Conservation (phyloP, 2,888 invertebrate species). For the Holacanthella duospinosa region DNA sequence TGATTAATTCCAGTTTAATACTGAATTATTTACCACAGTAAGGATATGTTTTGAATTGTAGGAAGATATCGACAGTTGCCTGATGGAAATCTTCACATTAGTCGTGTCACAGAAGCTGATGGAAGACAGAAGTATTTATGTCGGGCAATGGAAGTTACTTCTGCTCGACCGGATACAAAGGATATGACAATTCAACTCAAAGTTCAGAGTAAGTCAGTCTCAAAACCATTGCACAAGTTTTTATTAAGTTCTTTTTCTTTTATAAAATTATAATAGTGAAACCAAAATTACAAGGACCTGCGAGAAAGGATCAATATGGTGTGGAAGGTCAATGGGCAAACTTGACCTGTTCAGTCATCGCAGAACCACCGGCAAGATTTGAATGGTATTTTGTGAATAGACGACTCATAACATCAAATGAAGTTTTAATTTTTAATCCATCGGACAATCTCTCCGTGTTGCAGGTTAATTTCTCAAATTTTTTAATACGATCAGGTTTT, state of each 20-base stretch:
- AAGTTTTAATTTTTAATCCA: slow-evolving; percentile 27
- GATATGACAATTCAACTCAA: slow-evolving; percentile 34
- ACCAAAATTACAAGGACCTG: slow-evolving; percentile 25
- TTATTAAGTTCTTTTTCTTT: background rate
- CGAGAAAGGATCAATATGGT: slow-evolving; percentile 31
- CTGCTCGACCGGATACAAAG: slow-evolving; percentile 34
- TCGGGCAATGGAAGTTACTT: slow-evolving; percentile 34
- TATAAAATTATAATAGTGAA: slow-evolving; percentile 24
- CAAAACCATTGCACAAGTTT: too few relatives aligned
- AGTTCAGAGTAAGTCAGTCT: slow-evolving; percentile 35
- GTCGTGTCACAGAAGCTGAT: slow-evolving; percentile 31
- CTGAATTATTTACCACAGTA: background rate
- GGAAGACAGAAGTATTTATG: slow-evolving; percentile 30
- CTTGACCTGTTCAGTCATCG: slow-evolving; percentile 50
- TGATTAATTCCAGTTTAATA: background rate
- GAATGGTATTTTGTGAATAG: slow-evolving; percentile 42
- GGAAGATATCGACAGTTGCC: slow-evolving; percentile 10
- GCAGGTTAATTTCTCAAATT: too few relatives aligned
- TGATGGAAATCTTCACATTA: slow-evolving; percentile 31
- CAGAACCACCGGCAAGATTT: slow-evolving; percentile 49
- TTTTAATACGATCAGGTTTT: too few relatives aligned
- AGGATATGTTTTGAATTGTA: background rate
- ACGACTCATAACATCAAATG: slow-evolving; percentile 25
- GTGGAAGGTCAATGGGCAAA: slow-evolving; percentile 47
- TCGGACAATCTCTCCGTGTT: slow-evolving; percentile 35